A percentile compares a stretch with the other conserved stretches of the same genome.
phyloP scores from a whole-genome alignment of 2,797 vertebrate genomes.

The Podarcis siculus region DNA sequence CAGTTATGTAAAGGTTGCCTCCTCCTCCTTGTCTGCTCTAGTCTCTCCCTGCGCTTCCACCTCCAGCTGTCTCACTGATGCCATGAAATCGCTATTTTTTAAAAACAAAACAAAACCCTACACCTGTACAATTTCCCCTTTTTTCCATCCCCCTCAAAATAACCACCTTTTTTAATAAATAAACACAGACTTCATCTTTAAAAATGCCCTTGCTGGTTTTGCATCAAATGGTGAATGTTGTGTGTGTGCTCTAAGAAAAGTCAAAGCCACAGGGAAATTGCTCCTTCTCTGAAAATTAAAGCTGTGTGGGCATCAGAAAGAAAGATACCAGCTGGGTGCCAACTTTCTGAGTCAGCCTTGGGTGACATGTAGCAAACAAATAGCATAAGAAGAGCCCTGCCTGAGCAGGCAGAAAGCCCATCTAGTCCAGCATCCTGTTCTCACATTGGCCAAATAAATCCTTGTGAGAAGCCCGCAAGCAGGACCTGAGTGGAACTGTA shows the following conservation, averaged over 20 bases:
- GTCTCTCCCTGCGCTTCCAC: not conserved
- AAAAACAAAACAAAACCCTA: not conserved
- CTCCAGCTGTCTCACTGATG: slow-evolving; percentile 8
- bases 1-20: slow-evolving; percentile 59
- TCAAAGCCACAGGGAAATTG: not conserved
- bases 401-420: not conserved
- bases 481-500: too few species aligned
- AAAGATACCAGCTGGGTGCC: not conserved
- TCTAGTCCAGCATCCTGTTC: not conserved
- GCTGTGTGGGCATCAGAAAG: not conserved
- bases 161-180: not conserved
- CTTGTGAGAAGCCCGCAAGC: too few species aligned
- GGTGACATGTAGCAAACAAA: not conserved
- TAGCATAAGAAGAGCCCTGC: too few species aligned
- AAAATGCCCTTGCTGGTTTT: not conserved
- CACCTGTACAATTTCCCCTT: not conserved
- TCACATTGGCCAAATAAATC: not conserved
- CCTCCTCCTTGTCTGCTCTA: slow-evolving; percentile 15
- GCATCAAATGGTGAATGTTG: not conserved
- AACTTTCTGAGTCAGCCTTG: not conserved
- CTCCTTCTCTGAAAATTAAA: not conserved
- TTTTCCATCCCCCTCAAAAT: too few species aligned
- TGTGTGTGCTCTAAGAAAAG: not conserved
- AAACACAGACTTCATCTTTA: too few species aligned
- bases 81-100: not conserved